phyloP scores from a whole-genome alignment of 2,797 vertebrate species.

The Notamacropus eugenii region DNA sequence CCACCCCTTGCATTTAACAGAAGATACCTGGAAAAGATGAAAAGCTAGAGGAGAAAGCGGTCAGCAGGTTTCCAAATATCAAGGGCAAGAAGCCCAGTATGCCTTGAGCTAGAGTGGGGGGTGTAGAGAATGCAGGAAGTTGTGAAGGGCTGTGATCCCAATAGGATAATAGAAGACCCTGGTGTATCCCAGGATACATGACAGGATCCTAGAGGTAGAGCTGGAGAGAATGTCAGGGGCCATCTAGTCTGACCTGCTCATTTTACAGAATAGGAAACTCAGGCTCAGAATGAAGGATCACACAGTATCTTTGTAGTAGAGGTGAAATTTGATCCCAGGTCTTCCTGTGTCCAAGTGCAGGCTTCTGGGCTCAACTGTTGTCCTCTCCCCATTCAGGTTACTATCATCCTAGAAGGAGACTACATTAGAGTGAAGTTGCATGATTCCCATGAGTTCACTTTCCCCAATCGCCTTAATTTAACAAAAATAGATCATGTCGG shows the following conservation, averaged over 20 bases:
- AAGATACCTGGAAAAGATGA: too few relatives aligned
- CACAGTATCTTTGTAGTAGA: too few relatives aligned
- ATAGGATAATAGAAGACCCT: not conserved
- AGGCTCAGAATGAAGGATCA: not conserved
- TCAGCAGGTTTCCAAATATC: too few relatives aligned
- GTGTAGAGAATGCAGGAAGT: not conserved
- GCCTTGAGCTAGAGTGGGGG: not conserved
- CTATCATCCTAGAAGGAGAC: too few relatives aligned
- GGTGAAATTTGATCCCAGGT: not conserved
- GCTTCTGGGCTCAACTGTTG: not conserved
- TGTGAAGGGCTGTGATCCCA: too few relatives aligned
- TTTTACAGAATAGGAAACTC: not conserved
- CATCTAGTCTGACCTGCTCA: not conserved
- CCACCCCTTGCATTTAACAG: too few relatives aligned
- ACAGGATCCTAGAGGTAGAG: not conserved
- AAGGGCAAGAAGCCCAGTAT: too few relatives aligned
- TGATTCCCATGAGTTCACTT: conserved; percentile 81
- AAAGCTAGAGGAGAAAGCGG: too few relatives aligned
- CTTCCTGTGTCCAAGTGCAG: too few relatives aligned
- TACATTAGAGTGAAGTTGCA: conserved; percentile 77
- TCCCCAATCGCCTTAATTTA: conserved; percentile 82
- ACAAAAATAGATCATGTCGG: conserved; percentile 78
- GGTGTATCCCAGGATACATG: not conserved
- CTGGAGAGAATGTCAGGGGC: not conserved
- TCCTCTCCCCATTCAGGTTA: conserved; percentile 62